Evolutionary conservation across 2,113 vertebrate genomes (phyloP).

Genomic region (Ifrita kowaldi): DNA sequence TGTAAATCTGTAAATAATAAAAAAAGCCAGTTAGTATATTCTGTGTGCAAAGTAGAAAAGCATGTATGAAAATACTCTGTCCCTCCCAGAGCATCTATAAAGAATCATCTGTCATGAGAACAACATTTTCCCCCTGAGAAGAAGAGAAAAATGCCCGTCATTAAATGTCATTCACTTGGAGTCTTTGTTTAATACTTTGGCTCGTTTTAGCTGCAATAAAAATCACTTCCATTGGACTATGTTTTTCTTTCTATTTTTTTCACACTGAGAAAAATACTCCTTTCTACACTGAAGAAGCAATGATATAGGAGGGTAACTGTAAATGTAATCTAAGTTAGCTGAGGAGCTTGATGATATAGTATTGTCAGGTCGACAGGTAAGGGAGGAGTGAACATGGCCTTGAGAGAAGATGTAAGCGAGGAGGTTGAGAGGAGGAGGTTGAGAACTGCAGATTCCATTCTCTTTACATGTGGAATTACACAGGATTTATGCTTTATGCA

Average conservation of each 20-base stretch:
- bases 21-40: neutral
- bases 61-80: neutral
- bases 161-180: neutral
- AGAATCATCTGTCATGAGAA: neutral
- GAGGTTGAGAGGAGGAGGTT: neutral
- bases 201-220: neutral
- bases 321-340: neutral
- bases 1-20: neutral
- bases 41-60: conserved; percentile 9
- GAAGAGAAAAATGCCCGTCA: neutral
- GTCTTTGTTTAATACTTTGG: neutral
- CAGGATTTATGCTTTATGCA: neutral
- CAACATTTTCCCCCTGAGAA: neutral
- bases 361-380: neutral
- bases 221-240: neutral
- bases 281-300: neutral
- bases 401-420: neutral
- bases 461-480: neutral
- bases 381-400: neutral
- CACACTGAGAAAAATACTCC: neutral
- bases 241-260: neutral
- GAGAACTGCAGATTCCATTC: neutral
- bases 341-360: neutral
- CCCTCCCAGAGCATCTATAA: neutral
- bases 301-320: neutral